Evolutionary conservation across 2,888 invertebrate species (phyloP).

Genomic region (Sinotaia quadrata): DNA sequence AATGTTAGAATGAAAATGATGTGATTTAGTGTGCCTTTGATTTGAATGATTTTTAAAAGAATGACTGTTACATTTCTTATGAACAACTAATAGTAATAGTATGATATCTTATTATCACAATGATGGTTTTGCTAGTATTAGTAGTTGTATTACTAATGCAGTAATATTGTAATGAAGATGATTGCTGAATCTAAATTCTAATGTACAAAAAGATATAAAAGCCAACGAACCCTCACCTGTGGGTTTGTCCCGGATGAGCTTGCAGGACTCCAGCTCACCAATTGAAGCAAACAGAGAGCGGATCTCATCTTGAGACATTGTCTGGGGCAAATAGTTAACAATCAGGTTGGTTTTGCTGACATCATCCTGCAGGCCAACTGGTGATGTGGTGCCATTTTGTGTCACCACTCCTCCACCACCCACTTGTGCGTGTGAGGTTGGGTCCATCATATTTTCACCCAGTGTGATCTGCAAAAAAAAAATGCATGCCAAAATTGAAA

Average conservation of each 20-base stretch:
- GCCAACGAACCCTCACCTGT: conserved; percentile 79
- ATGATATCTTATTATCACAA: no score
- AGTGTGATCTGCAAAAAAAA: conserved; percentile 59
- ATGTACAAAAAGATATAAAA: not conserved
- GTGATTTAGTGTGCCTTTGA: no score
- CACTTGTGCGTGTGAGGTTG: conserved; percentile 43
- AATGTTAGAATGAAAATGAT: no score
- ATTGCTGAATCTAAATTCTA: no score
- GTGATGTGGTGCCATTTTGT: conserved; percentile 63
- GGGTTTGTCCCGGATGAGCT: conserved; percentile 98
- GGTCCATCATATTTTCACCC: conserved; percentile 61
- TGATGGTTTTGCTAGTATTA: no score
- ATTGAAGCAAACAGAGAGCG: conserved; percentile 97
- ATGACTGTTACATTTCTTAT: no score
- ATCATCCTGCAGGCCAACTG: conserved; percentile 61
- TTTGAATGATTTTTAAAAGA: no score
- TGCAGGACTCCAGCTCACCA: conserved; percentile 99
- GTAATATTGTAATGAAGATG: no score
- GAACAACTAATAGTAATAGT: no score
- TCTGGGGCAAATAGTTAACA: conserved; percentile 99
- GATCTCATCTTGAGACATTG: conserved; percentile 99
- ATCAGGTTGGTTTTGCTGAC: conserved; percentile 88
- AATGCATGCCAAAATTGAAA: no score
- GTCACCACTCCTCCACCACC: conserved; percentile 46
- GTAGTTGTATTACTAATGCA: no score